Conservation (phyloP, 2,888 invertebrate species). For the Chrysolina oricalcia region DNA sequence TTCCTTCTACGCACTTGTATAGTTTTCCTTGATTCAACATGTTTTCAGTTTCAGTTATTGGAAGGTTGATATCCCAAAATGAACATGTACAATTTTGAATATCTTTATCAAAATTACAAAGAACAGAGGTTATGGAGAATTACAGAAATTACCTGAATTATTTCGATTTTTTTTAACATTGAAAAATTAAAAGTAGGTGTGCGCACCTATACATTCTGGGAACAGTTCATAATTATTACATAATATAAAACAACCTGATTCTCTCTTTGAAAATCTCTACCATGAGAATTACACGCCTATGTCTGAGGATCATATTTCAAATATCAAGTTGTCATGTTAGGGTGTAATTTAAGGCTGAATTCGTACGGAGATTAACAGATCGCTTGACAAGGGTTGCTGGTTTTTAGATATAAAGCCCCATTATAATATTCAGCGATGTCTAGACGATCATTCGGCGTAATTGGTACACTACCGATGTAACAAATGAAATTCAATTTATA, state of each 20-base stretch:
- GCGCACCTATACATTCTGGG: no score
- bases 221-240: neutral
- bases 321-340: slow-evolving; percentile 4
- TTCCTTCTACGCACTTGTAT: no score
- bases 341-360: slow-evolving; percentile 5
- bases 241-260: neutral
- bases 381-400: slow-evolving; percentile 21
- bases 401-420: slow-evolving; percentile 12
- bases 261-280: no score
- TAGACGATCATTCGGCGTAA: neutral
- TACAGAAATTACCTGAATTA: no score
- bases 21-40: no score
- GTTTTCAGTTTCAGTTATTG: no score
- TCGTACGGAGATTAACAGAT: slow-evolving; percentile 18
- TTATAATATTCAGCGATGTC: neutral
- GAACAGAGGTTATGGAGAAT: no score
- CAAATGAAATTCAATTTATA: neutral
- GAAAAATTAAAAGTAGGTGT: no score
- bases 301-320: neutral
- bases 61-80: no score
- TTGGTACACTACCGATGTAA: neutral
- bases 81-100: no score
- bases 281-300: neutral
- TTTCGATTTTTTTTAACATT: no score
- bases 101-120: no score